Base-by-base conservation (phyloP, 2,888 invertebrate genomes). In the Bedellia somnulentella region DNA sequence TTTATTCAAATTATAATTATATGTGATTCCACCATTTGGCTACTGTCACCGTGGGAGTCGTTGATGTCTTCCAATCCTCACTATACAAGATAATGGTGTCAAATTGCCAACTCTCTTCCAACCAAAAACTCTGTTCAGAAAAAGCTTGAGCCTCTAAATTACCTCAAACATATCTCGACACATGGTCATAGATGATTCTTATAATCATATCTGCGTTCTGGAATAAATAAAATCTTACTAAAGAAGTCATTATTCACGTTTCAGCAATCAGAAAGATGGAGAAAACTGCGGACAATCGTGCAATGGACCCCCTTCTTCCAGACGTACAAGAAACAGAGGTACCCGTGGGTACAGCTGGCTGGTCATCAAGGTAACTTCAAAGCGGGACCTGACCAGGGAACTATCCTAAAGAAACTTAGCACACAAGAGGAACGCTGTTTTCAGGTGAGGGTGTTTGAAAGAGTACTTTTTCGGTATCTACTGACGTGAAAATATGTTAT, bases 231-330 rank as follows among this genome's bases (percentile, higher is more conserved):
- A n/a, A n/a, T n/a, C n/a, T n/a, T n/a, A n/a, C n/a, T n/a, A n/a
- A n/a, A n/a, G n/a, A n/a, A n/a, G n/a, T n/a, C 13, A 31, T 16
- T 28, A 42, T 40, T 45, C 35, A 44, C 44, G 39, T 83, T 85
- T 21, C 81, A 93, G 93, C 86, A 88, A 45, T 93, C 93, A 15
- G 91, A 73, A 38, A 55, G 93, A 56, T 96, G 95, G 95, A 82
- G 92, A 38, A 95, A 94, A 62, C 82, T 96, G 25, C 82, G 93
- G 30, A 94, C 92, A 57, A 93, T 94, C 37, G 93, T 96, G 15
- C 93, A 93, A 57, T 94, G 95, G 93, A 93, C 94, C 25, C 95
- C 95, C 23, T 96, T 96, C 80, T 91, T 95, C 58, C 95, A 95
- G 71, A 94, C 92, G 0, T 95, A 94, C 80, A 95, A 94, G 67